phyloP scores from a whole-genome alignment of 2,113 vertebrate species.

The Callopanchax toddi region DNA sequence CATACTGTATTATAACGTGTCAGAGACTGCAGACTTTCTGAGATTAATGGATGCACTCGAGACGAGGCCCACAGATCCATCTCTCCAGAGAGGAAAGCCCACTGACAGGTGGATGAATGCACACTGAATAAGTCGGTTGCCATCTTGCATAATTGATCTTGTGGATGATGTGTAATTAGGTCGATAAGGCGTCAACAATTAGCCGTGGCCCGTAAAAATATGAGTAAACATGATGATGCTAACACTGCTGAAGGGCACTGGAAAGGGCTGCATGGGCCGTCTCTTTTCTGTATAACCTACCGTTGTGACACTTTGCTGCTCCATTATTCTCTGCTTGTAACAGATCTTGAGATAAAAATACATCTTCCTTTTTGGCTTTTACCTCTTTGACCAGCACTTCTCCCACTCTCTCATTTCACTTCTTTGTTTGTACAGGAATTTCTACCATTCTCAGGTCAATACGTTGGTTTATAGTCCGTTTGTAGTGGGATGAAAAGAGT shows the following conservation, averaged over 20 bases:
- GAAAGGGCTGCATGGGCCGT: background rate
- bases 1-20: background rate
- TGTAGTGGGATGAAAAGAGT: background rate
- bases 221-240: background rate
- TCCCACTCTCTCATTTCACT: too few relatives aligned
- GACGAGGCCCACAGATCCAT: background rate
- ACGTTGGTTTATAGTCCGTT: background rate
- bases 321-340: too few relatives aligned
- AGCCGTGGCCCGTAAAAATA: background rate
- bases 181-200: constrained; percentile 1
- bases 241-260: background rate
- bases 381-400: too few relatives aligned
- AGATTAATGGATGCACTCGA: constrained; percentile 3
- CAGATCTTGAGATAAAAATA: too few relatives aligned
- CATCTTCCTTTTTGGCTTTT: too few relatives aligned
- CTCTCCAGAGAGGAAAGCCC: background rate
- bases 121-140: background rate
- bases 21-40: background rate
- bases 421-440: too few relatives aligned
- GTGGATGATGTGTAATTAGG: constrained; percentile 2
- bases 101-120: background rate
- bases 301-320: too few relatives aligned
- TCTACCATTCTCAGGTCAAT: too few relatives aligned
- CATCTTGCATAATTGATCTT: constrained; percentile 3
- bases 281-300: too few relatives aligned